Conservation (phyloP, 1,140 invertebrate species). For the Heliothis subflexa region DNA sequence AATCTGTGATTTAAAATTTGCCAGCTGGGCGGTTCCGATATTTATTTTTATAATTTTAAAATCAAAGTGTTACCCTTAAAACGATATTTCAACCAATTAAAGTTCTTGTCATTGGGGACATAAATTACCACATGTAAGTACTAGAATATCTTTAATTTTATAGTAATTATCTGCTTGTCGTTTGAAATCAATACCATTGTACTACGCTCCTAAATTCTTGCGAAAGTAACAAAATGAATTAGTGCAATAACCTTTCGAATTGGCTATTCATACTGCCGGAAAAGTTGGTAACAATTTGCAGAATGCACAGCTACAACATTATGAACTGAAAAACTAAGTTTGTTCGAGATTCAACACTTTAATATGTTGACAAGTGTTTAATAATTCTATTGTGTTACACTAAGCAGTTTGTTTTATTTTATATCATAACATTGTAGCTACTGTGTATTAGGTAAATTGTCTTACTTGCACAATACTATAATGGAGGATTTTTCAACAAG, state of each 20-base stretch:
- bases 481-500: no score
- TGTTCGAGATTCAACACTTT: background rate
- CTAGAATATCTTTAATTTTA: conserved; percentile 35
- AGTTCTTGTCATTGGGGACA: conserved; percentile 30
- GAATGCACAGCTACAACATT: background rate
- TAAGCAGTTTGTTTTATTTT: background rate
- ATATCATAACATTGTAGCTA: background rate
- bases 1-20: conserved; percentile 68
- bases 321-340: background rate
- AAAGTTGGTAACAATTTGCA: conserved; percentile 14
- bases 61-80: conserved; percentile 50
- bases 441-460: background rate
- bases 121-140: conserved; percentile 53
- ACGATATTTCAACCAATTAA: background rate
- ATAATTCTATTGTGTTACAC: conserved; percentile 1
- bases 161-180: conserved; percentile 37
- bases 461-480: no score
- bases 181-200: conserved; percentile 61
- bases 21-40: conserved; percentile 81
- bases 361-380: background rate
- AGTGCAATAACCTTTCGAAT: conserved; percentile 54
- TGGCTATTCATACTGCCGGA: conserved; percentile 15
- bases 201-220: conserved; percentile 50
- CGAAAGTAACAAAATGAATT: conserved; percentile 58
- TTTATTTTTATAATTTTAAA: conserved; percentile 59